These are phyloP conservation scores for Puma concolor DNA, from an alignment of 2,113 vertebrate genomes.

Conservation along the genomic window DNA sequence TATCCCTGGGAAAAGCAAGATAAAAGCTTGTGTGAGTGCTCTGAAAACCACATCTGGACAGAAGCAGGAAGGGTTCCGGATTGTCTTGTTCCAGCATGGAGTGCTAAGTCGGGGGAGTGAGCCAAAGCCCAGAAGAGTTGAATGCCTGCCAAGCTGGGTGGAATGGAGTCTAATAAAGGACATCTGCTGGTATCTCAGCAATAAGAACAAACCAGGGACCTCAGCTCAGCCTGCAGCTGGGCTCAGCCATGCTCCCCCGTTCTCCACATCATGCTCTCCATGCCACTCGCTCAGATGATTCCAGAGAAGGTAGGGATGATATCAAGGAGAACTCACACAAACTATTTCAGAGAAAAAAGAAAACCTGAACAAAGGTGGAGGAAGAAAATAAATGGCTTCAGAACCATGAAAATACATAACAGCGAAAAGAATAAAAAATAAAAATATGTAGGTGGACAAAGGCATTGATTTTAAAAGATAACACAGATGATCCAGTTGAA, in stretches of 20 bases:
- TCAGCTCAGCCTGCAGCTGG: neutral
- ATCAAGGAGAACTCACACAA: neutral
- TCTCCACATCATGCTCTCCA: neutral
- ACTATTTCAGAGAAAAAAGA: neutral
- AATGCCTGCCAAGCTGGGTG: neutral
- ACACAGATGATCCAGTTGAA: neutral
- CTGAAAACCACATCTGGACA: constrained; percentile 48
- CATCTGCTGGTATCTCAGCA: constrained; percentile 37
- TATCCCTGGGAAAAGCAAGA: constrained; percentile 41
- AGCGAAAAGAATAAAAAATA: neutral
- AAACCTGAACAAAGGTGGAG: neutral
- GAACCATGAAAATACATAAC: neutral
- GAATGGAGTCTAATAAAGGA: constrained; percentile 11
- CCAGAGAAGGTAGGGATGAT: neutral
- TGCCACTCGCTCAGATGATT: neutral
- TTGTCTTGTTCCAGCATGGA: neutral
- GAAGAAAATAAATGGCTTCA: neutral
- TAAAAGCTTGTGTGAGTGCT: neutral
- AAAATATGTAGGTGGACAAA: neutral
- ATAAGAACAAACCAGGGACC: neutral
- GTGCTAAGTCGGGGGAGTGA: neutral
- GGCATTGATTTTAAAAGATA: neutral
- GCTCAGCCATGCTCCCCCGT: neutral
- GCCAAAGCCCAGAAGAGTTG: constrained; percentile 46
- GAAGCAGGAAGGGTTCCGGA: neutral